phyloP scores from a whole-genome alignment of 2,888 invertebrate species.

The Dromius quadrimaculatus region DNA sequence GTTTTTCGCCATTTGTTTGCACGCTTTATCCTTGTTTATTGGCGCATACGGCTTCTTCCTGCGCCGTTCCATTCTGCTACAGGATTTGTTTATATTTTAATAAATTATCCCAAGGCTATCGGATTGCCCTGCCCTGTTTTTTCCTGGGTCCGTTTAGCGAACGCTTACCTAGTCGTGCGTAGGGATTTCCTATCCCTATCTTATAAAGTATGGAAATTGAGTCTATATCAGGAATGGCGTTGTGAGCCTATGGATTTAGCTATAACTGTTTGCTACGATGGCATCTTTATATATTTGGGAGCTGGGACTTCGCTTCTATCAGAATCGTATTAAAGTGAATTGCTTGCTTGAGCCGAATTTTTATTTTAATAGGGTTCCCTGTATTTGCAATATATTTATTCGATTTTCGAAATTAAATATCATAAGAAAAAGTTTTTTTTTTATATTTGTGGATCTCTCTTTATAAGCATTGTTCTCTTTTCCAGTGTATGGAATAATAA shows the following conservation, averaged over 20 bases:
- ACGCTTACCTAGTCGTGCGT: constrained; percentile 36
- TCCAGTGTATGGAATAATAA: no score
- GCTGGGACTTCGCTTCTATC: constrained; percentile 35
- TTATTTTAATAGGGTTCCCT: constrained; percentile 18
- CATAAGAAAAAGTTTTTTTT: no score
- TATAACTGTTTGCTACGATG: constrained; percentile 47
- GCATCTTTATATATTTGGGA: constrained; percentile 48
- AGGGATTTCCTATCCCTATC: constrained; percentile 21
- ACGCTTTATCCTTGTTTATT: constrained; percentile 46
- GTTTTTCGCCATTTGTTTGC: constrained; percentile 41
- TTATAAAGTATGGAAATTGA: constrained; percentile 49
- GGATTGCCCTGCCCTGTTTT: constrained; percentile 20
- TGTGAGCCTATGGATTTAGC: constrained; percentile 45
- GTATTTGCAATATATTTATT: constrained; percentile 1
- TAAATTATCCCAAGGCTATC: constrained; percentile 38
- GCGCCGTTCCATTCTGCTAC: background rate
- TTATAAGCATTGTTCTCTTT: no score
- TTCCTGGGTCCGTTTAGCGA: constrained; percentile 18
- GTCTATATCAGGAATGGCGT: constrained; percentile 46
- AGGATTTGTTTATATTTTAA: constrained; percentile 41
- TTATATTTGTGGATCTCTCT: no score
- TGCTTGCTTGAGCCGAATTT: constrained; percentile 15
- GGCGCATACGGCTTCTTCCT: constrained; percentile 15
- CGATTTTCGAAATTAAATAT: no score
- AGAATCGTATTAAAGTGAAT: constrained; percentile 40